These are phyloP conservation scores for Stegodyphus dumicola DNA, from an alignment of 1,140 invertebrate genomes.

Conservation along the genomic window DNA sequence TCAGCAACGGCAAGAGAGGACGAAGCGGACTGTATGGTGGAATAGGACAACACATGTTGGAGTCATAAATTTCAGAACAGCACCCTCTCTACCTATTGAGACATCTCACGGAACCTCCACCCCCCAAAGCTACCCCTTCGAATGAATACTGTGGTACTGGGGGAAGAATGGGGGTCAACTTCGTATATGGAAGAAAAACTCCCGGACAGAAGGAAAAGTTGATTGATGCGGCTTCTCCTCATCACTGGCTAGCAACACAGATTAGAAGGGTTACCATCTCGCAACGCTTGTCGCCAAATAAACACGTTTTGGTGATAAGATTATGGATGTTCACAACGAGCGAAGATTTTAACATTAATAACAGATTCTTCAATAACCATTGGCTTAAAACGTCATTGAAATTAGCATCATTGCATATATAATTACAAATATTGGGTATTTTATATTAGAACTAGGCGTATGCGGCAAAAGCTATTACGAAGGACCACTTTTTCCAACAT, in stretches of 20 bases:
- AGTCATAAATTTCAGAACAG: slow-evolving; percentile 58
- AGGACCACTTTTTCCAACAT: too few relatives aligned
- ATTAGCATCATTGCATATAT: too few relatives aligned
- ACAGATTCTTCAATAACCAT: too few relatives aligned
- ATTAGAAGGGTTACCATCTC: slow-evolving; percentile 28
- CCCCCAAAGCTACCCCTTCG: slow-evolving; percentile 11
- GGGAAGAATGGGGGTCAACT: not conserved
- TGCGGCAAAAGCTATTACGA: too few relatives aligned
- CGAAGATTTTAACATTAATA: too few relatives aligned
- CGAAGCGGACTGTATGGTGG: not conserved
- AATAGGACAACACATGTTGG: slow-evolving; percentile 60
- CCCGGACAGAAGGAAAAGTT: slow-evolving; percentile 47
- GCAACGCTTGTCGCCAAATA: slow-evolving; percentile 2
- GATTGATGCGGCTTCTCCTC: slow-evolving; percentile 51
- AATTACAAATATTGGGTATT: too few relatives aligned
- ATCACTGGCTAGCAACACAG: slow-evolving; percentile 17
- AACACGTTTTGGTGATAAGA: not conserved
- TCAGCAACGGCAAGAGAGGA: not conserved
- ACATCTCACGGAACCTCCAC: slow-evolving; percentile 14
- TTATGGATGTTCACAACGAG: too few relatives aligned
- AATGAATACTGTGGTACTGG: slow-evolving; percentile 44
- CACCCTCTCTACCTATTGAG: slow-evolving; percentile 52
- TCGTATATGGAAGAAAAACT: slow-evolving; percentile 31
- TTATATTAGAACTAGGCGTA: too few relatives aligned
- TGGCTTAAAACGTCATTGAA: too few relatives aligned